Conservation (phyloP, 92 coral and sea anemone species). For the Micromussa lordhowensis region DNA sequence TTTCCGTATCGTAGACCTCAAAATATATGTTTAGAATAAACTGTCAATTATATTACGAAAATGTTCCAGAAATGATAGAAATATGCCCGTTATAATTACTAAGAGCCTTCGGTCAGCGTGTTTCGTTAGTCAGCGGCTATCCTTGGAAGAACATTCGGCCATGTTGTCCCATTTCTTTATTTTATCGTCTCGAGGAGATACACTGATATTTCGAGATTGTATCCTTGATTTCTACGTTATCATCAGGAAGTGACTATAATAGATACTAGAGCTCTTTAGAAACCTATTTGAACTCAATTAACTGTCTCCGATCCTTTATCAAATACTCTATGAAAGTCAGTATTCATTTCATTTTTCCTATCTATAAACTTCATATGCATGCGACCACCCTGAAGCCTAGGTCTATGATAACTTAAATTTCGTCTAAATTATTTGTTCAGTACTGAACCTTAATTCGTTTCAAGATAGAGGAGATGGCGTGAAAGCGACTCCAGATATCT, state of each 20-base stretch:
- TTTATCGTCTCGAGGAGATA: slow-evolving; percentile 90
- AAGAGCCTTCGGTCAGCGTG: not conserved
- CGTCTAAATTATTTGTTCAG: not conserved
- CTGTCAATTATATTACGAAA: not conserved
- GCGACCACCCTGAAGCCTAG: not conserved
- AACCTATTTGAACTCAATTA: not conserved
- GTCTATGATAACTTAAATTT: not conserved
- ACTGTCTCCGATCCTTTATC: not conserved
- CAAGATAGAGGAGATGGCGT: slow-evolving; percentile 90
- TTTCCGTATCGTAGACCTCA: not conserved
- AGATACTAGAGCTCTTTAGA: not conserved
- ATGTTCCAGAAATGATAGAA: not conserved
- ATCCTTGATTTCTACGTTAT: slow-evolving; percentile 73
- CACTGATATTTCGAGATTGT: slow-evolving; percentile 96
- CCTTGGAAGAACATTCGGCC: slow-evolving; percentile 25
- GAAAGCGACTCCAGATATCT: slow-evolving; percentile 87
- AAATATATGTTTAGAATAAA: not conserved
- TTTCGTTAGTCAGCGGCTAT: slow-evolving; percentile 6
- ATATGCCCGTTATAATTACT: not conserved
- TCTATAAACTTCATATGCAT: not conserved
- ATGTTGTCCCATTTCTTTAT: slow-evolving; percentile 96
- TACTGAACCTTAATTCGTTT: slow-evolving; percentile 56
- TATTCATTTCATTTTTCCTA: not conserved
- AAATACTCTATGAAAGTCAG: not conserved
- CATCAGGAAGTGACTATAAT: not conserved